Percentiles rank a stretch among this genome's conserved stretches.
These are phyloP conservation scores for Clarias gariepinus DNA, from an alignment of 2,113 vertebrate species.

Conservation along the genomic window DNA sequence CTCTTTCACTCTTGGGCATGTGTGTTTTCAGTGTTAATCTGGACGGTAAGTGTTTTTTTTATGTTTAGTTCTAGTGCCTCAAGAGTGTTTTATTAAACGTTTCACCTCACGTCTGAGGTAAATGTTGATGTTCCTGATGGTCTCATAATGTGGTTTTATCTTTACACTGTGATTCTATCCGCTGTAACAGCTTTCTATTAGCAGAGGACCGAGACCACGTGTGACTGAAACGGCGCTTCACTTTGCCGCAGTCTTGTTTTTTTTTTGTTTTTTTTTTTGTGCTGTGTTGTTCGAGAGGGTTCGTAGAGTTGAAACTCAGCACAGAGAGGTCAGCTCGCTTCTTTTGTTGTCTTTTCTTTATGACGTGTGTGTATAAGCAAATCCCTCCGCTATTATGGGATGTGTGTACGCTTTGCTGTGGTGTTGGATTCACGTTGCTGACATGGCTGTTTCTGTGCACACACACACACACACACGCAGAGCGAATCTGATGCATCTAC, in stretches of 20 bases:
- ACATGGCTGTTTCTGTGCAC: constrained; percentile 11
- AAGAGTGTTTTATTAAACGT: background rate
- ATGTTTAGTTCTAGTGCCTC: background rate
- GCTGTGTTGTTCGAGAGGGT: background rate
- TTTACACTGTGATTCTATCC: background rate
- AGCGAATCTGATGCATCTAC: too few species aligned
- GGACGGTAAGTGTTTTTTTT: background rate
- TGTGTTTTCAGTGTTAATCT: too few species aligned
- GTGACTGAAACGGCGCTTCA: background rate
- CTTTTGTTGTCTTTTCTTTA: background rate
- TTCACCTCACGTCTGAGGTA: too few species aligned
- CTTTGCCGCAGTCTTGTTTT: background rate
- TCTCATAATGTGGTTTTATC: background rate
- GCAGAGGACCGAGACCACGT: too few species aligned
- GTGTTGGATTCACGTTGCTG: constrained; percentile 18
- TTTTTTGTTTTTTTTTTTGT: background rate
- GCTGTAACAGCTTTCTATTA: background rate
- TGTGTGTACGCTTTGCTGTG: constrained; percentile 19
- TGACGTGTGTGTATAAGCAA: constrained; percentile 22
- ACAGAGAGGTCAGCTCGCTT: background rate
- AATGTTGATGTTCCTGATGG: background rate
- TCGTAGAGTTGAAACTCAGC: background rate
- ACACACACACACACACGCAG: background rate
- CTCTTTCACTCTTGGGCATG: too few species aligned
- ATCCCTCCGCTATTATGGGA: constrained; percentile 38